Evolutionary conservation across 2,113 vertebrate genomes (phyloP), one percentile per base, ranked within the genome.

Genomic region (Pagrus major): DNA sequence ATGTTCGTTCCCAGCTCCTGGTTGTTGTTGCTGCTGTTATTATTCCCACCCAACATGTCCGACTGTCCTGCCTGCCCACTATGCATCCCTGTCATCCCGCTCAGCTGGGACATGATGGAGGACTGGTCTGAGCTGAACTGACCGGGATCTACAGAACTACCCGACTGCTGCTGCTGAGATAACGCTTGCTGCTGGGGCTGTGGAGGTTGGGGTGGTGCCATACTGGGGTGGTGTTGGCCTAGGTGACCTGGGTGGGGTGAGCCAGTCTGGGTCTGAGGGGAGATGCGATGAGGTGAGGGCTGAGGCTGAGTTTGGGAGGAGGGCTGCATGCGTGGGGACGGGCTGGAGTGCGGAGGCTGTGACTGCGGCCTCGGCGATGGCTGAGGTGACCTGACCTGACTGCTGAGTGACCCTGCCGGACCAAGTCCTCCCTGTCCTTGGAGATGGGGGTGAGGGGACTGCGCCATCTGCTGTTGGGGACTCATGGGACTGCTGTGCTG

Each of bases 401-500:
- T 98, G 94, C 96, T 96, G 81, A 99, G 96, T 0, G 98, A 96
- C 12, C 89, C 89, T 44, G 95, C 94, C 31, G 97, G 93, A 70
- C 89, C 88, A 0, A 91, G 91, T 92, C 94, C 94, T 74, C 96
- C 97, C 88, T 97, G 97, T 89, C 97, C 91, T 77, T 97, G 97
- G 5, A 97, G 97, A 86, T 99, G 98, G 0, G 96, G 97, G 90
- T 98, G 98, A 0, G 97, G 98, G 46, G 97, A 98, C 91, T 97
- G 94, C 11, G 90, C 90, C 90, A 95, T 91, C 71, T 93, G 94
- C 79, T 95, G 97, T 6, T 99, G 98, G 70, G 98, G 97, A 71
- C 97, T 99, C 97, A 99, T 98, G 41, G 97, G 97, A 84, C 97
- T 97, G 91, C 96, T 97, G 73, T 98, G 97, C 20, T 97, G 97